Percentiles rank a stretch among this genome's conserved stretches.
These are phyloP conservation scores for Diplazon laetatorius DNA, from an alignment of 2,888 invertebrate species.

Conservation along the genomic window DNA sequence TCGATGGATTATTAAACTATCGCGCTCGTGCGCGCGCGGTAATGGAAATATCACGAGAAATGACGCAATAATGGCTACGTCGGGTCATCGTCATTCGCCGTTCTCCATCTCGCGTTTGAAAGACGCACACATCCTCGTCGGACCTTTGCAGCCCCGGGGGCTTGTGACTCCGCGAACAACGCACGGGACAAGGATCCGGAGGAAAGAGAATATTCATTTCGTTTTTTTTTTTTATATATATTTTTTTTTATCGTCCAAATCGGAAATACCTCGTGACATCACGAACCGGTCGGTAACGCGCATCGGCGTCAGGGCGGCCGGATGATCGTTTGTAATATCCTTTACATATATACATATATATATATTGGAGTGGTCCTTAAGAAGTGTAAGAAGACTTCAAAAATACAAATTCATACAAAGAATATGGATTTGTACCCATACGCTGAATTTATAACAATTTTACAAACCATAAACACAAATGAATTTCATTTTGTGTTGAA, in stretches of 20 bases:
- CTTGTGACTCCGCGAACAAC: not conserved
- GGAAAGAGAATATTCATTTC: conserved; percentile 19
- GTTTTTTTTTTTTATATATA: not conserved
- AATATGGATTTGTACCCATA: no score
- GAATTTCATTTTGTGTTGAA: no score
- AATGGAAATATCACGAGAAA: not conserved
- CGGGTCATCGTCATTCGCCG: conserved; percentile 48
- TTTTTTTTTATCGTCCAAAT: conserved; percentile 59
- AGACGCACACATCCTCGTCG: conserved; percentile 9
- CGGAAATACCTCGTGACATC: conserved; percentile 75
- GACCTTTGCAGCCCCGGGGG: not conserved
- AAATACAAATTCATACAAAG: no score
- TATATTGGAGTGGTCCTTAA: no score
- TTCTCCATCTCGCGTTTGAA: not conserved
- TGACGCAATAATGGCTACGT: conserved; percentile 31
- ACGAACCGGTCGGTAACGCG: conserved; percentile 70
- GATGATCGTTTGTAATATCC: conserved; percentile 42
- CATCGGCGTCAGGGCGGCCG: conserved; percentile 42
- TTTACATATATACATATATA: not conserved
- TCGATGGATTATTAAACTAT: not conserved
- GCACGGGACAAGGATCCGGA: not conserved
- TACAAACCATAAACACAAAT: no score
- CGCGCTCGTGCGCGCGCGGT: not conserved
- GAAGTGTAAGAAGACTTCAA: no score
- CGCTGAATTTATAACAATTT: no score